phyloP scores from a whole-genome alignment of 2,113 vertebrate species.

The Aphyosemion australe region DNA sequence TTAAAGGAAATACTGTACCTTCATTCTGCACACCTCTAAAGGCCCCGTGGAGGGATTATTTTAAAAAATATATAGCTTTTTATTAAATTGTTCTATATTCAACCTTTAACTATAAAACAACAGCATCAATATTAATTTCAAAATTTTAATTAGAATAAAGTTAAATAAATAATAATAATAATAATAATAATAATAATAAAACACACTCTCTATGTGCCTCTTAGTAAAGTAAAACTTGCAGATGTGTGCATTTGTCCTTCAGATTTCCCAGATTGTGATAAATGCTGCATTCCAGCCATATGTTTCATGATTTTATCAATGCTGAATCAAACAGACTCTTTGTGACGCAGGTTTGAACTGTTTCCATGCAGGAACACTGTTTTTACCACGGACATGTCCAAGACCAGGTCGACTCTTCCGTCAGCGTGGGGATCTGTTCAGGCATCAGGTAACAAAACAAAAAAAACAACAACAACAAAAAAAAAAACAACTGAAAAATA shows the following conservation, averaged over 20 bases:
- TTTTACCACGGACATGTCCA: constrained; percentile 86
- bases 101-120: too few relatives aligned
- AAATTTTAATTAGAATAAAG: too few relatives aligned
- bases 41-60: too few relatives aligned
- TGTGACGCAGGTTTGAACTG: neutral
- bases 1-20: too few relatives aligned
- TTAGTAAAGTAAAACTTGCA: too few relatives aligned
- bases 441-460: constrained; percentile 82
- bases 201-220: neutral
- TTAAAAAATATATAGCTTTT: too few relatives aligned
- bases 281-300: neutral
- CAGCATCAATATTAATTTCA: too few relatives aligned
- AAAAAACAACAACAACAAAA: neutral
- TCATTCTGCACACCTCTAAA: too few relatives aligned
- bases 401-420: constrained; percentile 78
- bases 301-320: neutral
- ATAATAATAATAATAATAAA: too few relatives aligned
- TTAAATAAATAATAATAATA: too few relatives aligned
- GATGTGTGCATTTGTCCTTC: neutral
- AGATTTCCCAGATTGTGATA: neutral
- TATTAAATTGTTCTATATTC: too few relatives aligned
- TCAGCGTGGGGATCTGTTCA: constrained; percentile 83
- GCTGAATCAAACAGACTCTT: constrained; percentile 5
- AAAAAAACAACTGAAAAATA: too few relatives aligned
- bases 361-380: constrained; percentile 83